Evolutionary conservation across 2,797 vertebrate species (phyloP).

Genomic region (Falco rusticolus): DNA sequence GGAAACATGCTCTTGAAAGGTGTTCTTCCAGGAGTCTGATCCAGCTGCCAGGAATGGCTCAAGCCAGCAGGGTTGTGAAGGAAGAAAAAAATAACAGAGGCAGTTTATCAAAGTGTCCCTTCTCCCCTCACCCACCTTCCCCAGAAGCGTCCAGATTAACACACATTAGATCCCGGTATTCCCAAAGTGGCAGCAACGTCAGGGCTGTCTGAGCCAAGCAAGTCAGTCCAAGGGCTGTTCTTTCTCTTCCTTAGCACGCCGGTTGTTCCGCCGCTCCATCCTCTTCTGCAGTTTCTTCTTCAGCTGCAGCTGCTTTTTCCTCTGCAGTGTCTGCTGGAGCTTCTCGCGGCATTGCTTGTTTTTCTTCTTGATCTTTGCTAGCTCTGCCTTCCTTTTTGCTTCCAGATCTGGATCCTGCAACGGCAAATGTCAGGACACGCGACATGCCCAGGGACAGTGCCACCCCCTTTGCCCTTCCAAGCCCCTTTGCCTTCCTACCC

Average conservation of each 20-base stretch:
- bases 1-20: background rate
- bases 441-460: background rate
- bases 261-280: background rate
- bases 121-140: background rate
- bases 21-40: background rate
- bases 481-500: background rate
- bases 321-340: slow-evolving; percentile 78
- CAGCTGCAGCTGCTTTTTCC: slow-evolving; percentile 59
- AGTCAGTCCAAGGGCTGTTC: background rate
- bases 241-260: background rate
- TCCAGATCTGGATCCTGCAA: slow-evolving; percentile 92
- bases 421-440: background rate
- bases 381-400: slow-evolving; percentile 86
- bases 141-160: background rate
- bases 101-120: rapidly evolving
- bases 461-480: background rate
- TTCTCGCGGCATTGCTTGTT: slow-evolving; percentile 84
- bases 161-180: rapidly evolving
- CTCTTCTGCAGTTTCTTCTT: slow-evolving; percentile 70
- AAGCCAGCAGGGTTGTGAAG: background rate
- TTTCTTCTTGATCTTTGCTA: slow-evolving; percentile 86
- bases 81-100: background rate
- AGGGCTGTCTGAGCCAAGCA: background rate
- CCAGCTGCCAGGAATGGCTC: background rate
- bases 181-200: background rate